These are phyloP conservation scores for Mesorhabditis spiculigera DNA, from an alignment of 2,888 invertebrate species.

Conservation along the genomic window DNA sequence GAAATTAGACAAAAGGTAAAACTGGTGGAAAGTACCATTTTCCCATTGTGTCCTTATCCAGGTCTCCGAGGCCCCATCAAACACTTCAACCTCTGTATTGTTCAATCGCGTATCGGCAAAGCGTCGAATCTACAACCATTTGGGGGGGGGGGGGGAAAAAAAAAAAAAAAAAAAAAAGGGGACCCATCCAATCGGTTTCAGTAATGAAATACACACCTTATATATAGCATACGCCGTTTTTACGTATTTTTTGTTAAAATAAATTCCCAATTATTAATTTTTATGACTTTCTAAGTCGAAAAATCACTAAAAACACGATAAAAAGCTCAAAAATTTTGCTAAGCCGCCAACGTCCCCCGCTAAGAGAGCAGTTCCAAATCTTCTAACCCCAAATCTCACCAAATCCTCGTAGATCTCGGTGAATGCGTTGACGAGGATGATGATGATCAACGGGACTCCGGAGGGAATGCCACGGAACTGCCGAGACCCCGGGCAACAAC, in stretches of 20 bases:
- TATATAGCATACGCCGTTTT: too few relatives aligned
- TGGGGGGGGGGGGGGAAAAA: too few relatives aligned
- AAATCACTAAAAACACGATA: not conserved
- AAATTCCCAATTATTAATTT: too few relatives aligned
- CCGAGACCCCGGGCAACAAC: constrained; percentile 97
- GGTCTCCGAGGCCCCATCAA: not conserved
- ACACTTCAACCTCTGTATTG: constrained; percentile 1
- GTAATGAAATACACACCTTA: too few relatives aligned
- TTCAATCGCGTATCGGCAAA: not conserved
- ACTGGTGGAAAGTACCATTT: not conserved
- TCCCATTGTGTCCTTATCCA: not conserved
- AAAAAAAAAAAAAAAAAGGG: too few relatives aligned
- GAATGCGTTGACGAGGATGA: constrained; percentile 87
- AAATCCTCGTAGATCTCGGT: constrained; percentile 96
- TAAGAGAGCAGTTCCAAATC: too few relatives aligned
- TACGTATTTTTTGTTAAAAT: too few relatives aligned
- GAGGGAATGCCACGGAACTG: constrained; percentile 70
- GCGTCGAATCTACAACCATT: not conserved
- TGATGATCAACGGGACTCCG: constrained; percentile 88
- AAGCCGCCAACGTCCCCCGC: too few relatives aligned
- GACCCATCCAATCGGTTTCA: too few relatives aligned
- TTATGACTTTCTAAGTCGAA: too few relatives aligned
- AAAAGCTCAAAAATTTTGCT: not conserved
- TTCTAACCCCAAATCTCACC: constrained; percentile 64
- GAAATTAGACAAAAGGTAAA: not conserved